Conservation (phyloP, 2,113 vertebrate genomes). For the Heliornis fulica region DNA sequence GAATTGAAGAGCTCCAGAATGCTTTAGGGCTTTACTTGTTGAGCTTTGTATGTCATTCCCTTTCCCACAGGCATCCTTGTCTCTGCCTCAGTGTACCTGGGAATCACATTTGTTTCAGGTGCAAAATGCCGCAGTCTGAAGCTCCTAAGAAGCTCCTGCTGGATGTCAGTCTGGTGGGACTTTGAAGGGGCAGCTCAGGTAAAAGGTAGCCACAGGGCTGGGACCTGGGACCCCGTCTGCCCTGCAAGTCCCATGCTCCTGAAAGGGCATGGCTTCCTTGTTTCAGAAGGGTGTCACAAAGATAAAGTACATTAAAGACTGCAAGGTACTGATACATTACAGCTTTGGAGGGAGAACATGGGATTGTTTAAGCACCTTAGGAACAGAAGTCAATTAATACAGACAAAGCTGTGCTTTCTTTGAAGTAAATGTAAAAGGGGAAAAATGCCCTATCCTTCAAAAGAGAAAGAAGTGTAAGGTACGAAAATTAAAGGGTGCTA, state of each 20-base stretch:
- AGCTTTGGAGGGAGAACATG: not conserved
- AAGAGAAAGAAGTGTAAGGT: not conserved
- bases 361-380: not conserved
- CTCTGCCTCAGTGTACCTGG: not conserved
- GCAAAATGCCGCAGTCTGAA: not conserved
- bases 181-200: not conserved
- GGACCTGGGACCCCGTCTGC: not conserved
- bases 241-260: not conserved
- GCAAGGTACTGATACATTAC: not conserved
- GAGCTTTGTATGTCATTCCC: not conserved
- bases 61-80: not conserved
- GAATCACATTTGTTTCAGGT: not conserved
- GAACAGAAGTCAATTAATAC: not conserved
- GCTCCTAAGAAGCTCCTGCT: not conserved
- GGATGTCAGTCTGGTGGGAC: not conserved
- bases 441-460: not conserved
- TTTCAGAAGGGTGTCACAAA: not conserved
- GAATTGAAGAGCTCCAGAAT: not conserved
- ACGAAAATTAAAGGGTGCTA: not conserved
- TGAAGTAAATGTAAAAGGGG: not conserved
- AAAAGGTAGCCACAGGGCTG: not conserved
- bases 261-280: accelerated
- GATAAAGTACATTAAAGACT: not conserved
- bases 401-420: not conserved
- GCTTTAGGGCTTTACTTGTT: not conserved